Evolutionary conservation across 1,140 invertebrate species (phyloP), one percentile per base, ranked within the genome.

Genomic region (Gonatopus flavifemur): DNA sequence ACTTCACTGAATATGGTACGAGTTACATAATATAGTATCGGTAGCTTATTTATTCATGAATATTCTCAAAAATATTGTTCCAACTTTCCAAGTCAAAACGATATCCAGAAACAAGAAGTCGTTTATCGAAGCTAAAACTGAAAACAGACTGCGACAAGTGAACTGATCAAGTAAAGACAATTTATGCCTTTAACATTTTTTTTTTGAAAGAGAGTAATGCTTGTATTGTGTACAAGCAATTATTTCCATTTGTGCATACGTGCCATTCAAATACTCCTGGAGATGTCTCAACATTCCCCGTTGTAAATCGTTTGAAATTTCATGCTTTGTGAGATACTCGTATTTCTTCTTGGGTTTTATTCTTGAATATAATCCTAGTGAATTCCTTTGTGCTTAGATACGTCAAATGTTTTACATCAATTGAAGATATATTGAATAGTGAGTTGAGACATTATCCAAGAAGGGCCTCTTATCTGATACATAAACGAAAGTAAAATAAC

Each of bases 81-180:
- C 59, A 62, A 55, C 55, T 57, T 52, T 55, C 55, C 58, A 66
- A 64, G 59, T 59, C 65, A 57, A 52, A 66, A 66, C 55, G 49
- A 59, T 65, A 52, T 67, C 63, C 61, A 66, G 52, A 35, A 61
- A 55, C n/a, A 42, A 50, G 60, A 62, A 69, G 59, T 67, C 66
- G 67, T 72, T 69, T 72, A 70, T 70, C 69, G 57, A 69, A 67
- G 38, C 50, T 64, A 55, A 62, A 65, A 49, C 53, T 61, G 55
- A 41, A 69, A 65, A 64, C 61, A 45, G 65, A 67, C 55, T 62
- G 56, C 69, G 69, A 72, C 66, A 67, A 69, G 65, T 64, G 54
- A 49, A 59, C 58, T 62, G 67, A 69, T 63, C 66, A 59, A n/a
- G 38, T 70, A 67, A 60, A 54, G 59, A 60, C 47, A 53, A 65